Evolutionary conservation across 2,113 vertebrate genomes (phyloP), one percentile per base, ranked within the genome.

Genomic region (Setophaga kirtlandii): DNA sequence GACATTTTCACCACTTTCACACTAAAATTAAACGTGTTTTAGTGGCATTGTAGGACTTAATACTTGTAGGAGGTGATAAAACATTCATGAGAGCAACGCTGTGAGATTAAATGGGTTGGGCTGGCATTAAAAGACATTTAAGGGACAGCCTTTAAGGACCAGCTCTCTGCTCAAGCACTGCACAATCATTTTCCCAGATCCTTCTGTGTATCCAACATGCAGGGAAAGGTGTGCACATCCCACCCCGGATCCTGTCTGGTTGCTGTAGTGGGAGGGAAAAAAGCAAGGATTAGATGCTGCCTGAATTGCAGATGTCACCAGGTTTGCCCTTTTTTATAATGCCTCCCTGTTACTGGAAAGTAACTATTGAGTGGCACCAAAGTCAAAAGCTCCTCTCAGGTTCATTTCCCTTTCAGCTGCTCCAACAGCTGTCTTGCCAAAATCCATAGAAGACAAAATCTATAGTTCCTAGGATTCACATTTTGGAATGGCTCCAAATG

Each of bases 181-280:
- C 8, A 47, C 31, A 23, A 22, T 5, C 3, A 8, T 30, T 52
- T 89, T 65, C 50, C 23, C 50, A 58, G 41, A 55, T 65, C 58
- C 37, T 39, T 62, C 16, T 15, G 12, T 0, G 6, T 10, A 15
- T 18, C 65, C 39, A 64, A 1, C 42, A 39, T 0, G 0, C 33
- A 46, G 33, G 37, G 41, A 77, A 13, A 52, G 24, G 15, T 4
- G 6, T 14, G 25, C 67, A 55, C 30, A 50, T 41, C 33, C 49
- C 49, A 83, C 41, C 33, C 37, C 65, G 52, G 39, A 60, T 53
- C 31, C 75, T 2, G 0, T 6, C 75, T 44, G 33, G 30, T 12
- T 88, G 50, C 60, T 79, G 60, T 1, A 90, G 31, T 12, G 6
- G 27, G 3, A 73, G 5, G 14, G 15, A 11, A 17, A 62, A 33